phyloP scores from a whole-genome alignment of 2,113 vertebrate species.

The Symphodus melops region DNA sequence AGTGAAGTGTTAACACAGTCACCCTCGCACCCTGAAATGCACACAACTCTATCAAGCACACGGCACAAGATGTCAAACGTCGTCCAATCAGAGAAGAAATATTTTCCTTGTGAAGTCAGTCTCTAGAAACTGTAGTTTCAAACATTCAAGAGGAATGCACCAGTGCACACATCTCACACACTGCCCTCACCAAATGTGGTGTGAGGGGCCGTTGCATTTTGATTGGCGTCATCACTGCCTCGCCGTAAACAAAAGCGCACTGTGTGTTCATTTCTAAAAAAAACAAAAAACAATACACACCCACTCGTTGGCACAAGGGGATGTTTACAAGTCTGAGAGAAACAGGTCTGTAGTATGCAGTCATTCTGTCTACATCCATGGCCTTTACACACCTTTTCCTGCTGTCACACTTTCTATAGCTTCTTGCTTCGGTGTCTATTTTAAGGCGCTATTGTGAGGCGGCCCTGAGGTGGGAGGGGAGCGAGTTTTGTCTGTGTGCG shows the following conservation, averaged over 20 bases:
- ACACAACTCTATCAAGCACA: no score
- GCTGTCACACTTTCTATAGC: conserved; percentile 13
- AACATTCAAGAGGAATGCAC: conserved; percentile 39
- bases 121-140: neutral
- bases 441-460: conserved; percentile 49
- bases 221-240: conserved; percentile 55
- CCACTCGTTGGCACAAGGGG: conserved; percentile 44
- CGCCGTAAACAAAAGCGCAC: conserved; percentile 62
- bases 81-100: no score
- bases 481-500: conserved; percentile 7
- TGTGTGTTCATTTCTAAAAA: conserved; percentile 58
- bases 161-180: conserved; percentile 29
- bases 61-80: no score
- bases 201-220: conserved; percentile 43
- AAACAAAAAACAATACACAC: conserved; percentile 69
- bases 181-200: conserved; percentile 41
- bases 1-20: no score
- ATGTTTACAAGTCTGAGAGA: conserved; percentile 19
- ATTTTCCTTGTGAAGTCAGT: neutral
- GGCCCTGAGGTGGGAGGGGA: conserved; percentile 45
- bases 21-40: no score
- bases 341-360: neutral
- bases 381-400: conserved; percentile 15
- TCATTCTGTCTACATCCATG: neutral
- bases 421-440: conserved; percentile 46